Evolutionary conservation across 2,797 vertebrate genomes (phyloP).

Genomic region (Cetoscarus ocellatus): DNA sequence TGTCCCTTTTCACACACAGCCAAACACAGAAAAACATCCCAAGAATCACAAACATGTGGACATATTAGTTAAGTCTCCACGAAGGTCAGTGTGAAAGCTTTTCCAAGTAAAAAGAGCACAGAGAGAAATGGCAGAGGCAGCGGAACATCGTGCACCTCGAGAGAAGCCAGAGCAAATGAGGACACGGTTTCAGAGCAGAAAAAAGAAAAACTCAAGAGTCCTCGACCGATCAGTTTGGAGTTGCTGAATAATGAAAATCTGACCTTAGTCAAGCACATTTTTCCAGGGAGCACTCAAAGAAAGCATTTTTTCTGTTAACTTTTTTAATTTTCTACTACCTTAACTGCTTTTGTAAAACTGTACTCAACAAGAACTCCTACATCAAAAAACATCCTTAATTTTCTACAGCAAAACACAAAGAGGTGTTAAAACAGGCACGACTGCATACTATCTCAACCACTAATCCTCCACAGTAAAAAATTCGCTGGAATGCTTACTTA

Average conservation of each 20-base stretch:
- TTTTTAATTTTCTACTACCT: no score
- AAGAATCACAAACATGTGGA: slow-evolving; percentile 23
- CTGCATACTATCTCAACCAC: background rate
- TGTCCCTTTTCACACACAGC: slow-evolving; percentile 22
- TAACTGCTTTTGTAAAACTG: no score
- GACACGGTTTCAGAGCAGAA: background rate
- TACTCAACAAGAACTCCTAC: no score
- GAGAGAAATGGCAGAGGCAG: background rate
- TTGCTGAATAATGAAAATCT: background rate
- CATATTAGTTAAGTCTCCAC: slow-evolving; percentile 6
- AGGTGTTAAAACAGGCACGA: background rate
- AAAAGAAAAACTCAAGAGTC: background rate
- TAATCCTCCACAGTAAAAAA: no score
- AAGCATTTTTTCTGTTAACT: no score
- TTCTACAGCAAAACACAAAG: background rate
- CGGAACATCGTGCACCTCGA: background rate
- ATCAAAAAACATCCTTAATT: background rate
- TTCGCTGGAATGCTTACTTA: background rate
- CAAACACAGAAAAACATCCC: slow-evolving; percentile 17
- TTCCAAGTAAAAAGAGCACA: background rate
- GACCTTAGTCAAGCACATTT: background rate
- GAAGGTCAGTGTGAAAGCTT: background rate
- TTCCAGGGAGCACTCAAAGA: background rate
- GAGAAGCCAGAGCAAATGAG: background rate
- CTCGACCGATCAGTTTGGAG: background rate